Conservation (phyloP, 2,888 invertebrate genomes). For the Colostygia pectinataria region DNA sequence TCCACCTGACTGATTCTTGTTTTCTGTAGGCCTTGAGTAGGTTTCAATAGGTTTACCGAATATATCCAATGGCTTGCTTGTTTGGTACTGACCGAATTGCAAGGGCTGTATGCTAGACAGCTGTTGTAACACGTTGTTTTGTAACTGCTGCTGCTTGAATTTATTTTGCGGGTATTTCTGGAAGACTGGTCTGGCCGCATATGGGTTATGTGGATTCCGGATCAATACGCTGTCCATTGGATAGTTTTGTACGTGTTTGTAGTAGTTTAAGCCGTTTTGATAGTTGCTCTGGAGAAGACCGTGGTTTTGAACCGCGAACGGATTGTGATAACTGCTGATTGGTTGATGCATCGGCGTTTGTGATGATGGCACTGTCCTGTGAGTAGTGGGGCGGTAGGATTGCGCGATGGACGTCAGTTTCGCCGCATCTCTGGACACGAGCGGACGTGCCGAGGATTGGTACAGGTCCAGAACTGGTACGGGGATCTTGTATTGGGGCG, state of each 20-base stretch:
- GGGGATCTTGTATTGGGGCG: conserved; percentile 67
- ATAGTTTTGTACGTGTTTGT: conserved; percentile 71
- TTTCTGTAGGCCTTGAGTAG: conserved; percentile 58
- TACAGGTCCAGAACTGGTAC: conserved; percentile 60
- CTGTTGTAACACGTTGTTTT: conserved; percentile 65
- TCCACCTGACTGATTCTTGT: conserved; percentile 45
- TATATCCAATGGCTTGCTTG: conserved; percentile 59
- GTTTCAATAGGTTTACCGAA: conserved; percentile 64
- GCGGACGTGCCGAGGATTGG: conserved; percentile 68
- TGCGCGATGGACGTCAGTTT: conserved; percentile 77
- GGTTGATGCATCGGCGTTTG: conserved; percentile 66
- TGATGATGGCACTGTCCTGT: conserved; percentile 56
- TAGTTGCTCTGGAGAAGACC: conserved; percentile 47
- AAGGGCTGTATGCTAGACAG: conserved; percentile 66
- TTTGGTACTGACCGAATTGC: conserved; percentile 67
- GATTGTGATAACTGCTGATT: conserved; percentile 74
- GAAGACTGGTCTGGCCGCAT: conserved; percentile 61
- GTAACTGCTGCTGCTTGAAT: conserved; percentile 57
- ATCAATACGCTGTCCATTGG: conserved; percentile 66
- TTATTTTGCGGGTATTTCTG: conserved; percentile 63
- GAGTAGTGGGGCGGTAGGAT: conserved; percentile 73
- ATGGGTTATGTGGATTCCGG: conserved; percentile 69
- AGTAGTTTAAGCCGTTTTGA: conserved; percentile 60
- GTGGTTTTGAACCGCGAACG: conserved; percentile 64
- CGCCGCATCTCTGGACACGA: conserved; percentile 62